Evolutionary conservation across 2,113 vertebrate genomes (phyloP), one percentile per base, ranked within the genome.

Genomic region (Rhinogobius similis): DNA sequence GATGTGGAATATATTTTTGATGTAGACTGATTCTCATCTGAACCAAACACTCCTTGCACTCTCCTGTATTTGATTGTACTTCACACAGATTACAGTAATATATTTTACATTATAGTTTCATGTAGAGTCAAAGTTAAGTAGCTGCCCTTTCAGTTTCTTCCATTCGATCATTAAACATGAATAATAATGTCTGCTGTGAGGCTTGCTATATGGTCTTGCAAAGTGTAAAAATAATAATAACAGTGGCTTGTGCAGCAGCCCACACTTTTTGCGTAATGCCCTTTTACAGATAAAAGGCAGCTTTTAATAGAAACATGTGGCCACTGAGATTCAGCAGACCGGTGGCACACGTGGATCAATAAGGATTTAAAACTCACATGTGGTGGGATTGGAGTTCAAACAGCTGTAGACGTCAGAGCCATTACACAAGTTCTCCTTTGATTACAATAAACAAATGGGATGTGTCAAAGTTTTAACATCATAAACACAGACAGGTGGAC

Each of bases 281-380:
- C 77, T 84, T 61, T 86, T 76, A 36, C n/a, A 75, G 80, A 85
- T 84, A 48, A 86, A 86, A 83, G 79, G 46, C 0, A 65, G 62
- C 75, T 73, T 77, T 70, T 78, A 79, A 89, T 68, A 87, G 69
- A 81, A 76, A 76, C 2, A 65, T 52, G 62, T 62, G 72, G 81
- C 44, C 44, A 62, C 1, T 53, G 59, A 53, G 62, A 65, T 65
- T 67, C 73, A 38, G 63, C 27, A 58, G 71, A 70, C 27, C 0
- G 50, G 21, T 55, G 75, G 26, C 72, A 62, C 68, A 70, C 41
- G 67, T 67, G 75, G 23, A 4, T 86, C 79, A 50, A 77, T 88
- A 78, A 66, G 62, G 8, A 26, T 73, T 73, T 80, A 11, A 46
- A 26, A 65, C 26, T 48, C 64, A 70, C 55, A 67, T 10, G 58